Percentiles rank a stretch among this genome's conserved stretches.
phyloP scores from a whole-genome alignment of 2,888 invertebrate genomes.

The Coremacera marginata region DNA sequence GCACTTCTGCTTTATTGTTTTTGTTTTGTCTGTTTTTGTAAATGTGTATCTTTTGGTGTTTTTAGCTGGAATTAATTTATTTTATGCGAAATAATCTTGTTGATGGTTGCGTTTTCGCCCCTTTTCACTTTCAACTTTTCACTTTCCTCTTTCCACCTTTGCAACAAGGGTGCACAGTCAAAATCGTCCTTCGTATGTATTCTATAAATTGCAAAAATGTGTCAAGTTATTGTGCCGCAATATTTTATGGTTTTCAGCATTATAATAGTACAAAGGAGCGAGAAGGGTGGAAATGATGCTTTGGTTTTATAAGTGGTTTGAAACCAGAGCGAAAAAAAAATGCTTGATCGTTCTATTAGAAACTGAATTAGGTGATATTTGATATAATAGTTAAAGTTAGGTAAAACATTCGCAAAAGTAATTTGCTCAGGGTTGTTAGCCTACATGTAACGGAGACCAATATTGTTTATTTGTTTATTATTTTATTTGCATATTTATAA shows the following conservation, averaged over 20 bases:
- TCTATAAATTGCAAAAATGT: slow-evolving; percentile 1
- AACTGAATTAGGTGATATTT: not conserved
- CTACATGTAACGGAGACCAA: too few relatives aligned
- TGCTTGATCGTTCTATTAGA: slow-evolving; percentile 28
- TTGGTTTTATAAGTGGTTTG: slow-evolving; percentile 4
- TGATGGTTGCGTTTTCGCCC: slow-evolving; percentile 66
- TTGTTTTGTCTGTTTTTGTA: not conserved
- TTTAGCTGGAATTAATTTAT: slow-evolving; percentile 67
- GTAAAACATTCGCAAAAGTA: not conserved
- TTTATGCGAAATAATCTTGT: slow-evolving; percentile 67
- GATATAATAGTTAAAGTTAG: not conserved
- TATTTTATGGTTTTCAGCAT: slow-evolving; percentile 25
- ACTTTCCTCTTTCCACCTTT: slow-evolving; percentile 9
- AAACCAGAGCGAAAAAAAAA: not conserved
- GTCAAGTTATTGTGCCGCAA: slow-evolving; percentile 26
- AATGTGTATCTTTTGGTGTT: slow-evolving; percentile 50
- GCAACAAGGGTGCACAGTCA: slow-evolving; percentile 7
- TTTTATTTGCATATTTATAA: too few relatives aligned
- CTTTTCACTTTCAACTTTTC: slow-evolving; percentile 49
- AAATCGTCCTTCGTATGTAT: not conserved
- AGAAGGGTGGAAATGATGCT: slow-evolving; percentile 21
- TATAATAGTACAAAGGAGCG: not conserved
- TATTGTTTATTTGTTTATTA: too few relatives aligned
- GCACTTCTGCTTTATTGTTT: slow-evolving; percentile 16
- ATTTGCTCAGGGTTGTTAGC: too few relatives aligned